Conservation (phyloP, 2,113 vertebrate species). For the Bos taurus region DNA sequence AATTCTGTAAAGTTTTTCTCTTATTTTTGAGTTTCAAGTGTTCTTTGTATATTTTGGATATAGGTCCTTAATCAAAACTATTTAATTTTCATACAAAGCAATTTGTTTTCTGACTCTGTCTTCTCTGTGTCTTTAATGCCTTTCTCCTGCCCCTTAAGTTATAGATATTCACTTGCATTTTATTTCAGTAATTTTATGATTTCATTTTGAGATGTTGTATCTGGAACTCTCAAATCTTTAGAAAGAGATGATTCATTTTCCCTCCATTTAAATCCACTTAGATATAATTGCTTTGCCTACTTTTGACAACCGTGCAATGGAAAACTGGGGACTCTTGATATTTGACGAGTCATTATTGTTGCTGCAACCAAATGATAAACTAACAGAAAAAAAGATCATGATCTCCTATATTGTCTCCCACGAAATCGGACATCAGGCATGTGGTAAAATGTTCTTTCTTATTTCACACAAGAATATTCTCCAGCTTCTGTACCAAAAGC, state of each 20-base stretch:
- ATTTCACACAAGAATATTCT: constrained; percentile 6
- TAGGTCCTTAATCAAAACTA: neutral
- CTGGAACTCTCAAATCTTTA: neutral
- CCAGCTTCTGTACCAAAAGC: neutral
- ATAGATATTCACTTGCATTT: neutral
- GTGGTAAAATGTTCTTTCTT: constrained; percentile 78
- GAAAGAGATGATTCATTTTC: neutral
- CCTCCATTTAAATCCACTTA: constrained; percentile 69
- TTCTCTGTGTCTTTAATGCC: neutral
- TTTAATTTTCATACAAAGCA: neutral
- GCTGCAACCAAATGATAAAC: constrained; percentile 66
- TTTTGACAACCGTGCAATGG: constrained; percentile 80
- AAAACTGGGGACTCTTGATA: constrained; percentile 85
- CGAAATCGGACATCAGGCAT: constrained; percentile 86
- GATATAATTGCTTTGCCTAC: constrained; percentile 83
- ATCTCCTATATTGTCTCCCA: constrained; percentile 77
- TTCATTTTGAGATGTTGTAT: constrained; percentile 19
- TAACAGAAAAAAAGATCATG: constrained; percentile 55
- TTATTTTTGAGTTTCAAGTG: neutral
- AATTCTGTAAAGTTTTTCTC: neutral
- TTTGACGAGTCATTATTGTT: constrained; percentile 79
- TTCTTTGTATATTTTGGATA: neutral
- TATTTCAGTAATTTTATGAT: neutral
- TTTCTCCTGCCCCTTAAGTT: neutral
- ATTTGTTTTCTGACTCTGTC: neutral